A percentile compares a stretch with the other conserved stretches of the same genome.
Conservation (phyloP, 2,797 vertebrate species). For the Adelosebastes latens region DNA sequence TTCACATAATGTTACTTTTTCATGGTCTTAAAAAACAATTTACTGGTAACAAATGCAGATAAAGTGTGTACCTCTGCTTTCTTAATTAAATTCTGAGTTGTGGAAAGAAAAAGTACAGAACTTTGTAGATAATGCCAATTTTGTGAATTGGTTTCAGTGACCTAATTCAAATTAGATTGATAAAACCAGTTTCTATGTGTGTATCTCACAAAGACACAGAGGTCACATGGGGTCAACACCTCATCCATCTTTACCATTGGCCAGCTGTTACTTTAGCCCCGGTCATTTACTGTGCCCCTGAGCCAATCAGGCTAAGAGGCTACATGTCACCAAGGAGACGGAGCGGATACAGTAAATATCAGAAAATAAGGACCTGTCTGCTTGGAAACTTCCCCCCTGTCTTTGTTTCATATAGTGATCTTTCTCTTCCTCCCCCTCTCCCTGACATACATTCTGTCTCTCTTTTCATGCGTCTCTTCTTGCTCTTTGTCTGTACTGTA, state of each 20-base stretch:
- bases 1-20: not conserved
- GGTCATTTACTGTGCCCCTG: not conserved
- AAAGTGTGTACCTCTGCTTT: not conserved
- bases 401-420: not conserved
- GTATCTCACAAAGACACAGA: not conserved
- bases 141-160: not conserved
- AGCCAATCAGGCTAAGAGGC: conserved; percentile 15
- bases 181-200: not conserved
- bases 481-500: conserved; percentile 13
- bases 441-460: conserved; percentile 5
- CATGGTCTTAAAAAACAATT: not conserved
- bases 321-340: not conserved
- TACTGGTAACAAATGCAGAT: not conserved
- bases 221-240: conserved; percentile 5
- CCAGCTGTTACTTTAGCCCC: conserved; percentile 30
- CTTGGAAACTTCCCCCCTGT: not conserved
- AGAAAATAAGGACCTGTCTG: not conserved
- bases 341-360: not conserved
- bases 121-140: not conserved
- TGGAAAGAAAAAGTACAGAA: not conserved
- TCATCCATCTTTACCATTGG: not conserved
- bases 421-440: not conserved
- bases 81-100: not conserved
- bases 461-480: not conserved
- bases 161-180: not conserved